Conservation (phyloP, 2,797 vertebrate genomes). For the Podarcis lilfordi region DNA sequence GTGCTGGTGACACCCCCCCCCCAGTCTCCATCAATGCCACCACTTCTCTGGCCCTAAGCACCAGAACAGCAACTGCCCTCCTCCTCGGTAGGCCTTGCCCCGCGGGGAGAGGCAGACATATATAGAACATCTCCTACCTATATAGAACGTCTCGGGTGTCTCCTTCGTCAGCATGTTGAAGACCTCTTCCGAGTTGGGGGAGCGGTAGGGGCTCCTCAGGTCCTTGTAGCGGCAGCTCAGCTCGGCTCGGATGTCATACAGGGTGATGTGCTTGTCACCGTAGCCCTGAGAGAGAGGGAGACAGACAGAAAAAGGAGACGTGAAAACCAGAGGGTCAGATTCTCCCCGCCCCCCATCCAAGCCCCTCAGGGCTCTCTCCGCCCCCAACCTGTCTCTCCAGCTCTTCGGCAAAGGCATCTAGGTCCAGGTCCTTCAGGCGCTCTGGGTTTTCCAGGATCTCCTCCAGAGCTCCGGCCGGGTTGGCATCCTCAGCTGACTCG, state of each 20-base stretch:
- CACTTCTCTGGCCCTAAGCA: too few relatives aligned
- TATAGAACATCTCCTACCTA: slow-evolving; percentile 98
- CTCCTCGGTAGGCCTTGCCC: not conserved
- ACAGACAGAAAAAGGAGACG: not conserved
- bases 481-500: slow-evolving; percentile 97
- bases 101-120: slow-evolving; percentile 80
- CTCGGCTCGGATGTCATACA: slow-evolving; percentile 98
- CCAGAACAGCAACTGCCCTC: not conserved
- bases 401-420: slow-evolving; percentile 98
- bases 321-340: not conserved
- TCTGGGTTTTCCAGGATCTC: slow-evolving; percentile 99
- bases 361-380: not conserved
- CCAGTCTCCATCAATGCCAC: too few relatives aligned
- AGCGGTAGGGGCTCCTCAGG: slow-evolving; percentile 90
- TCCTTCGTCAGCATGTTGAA: slow-evolving; percentile 99
- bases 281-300: slow-evolving; percentile 84
- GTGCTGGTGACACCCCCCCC: too few relatives aligned
- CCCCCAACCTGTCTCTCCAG: slow-evolving; percentile 94
- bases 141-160: slow-evolving; percentile 98
- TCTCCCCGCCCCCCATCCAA: not conserved
- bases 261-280: slow-evolving; percentile 97
- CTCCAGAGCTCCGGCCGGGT: slow-evolving; percentile 95
- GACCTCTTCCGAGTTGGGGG: slow-evolving; percentile 95
- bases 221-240: slow-evolving; percentile 99
- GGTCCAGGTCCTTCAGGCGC: slow-evolving; percentile 95